A percentile compares a stretch with the other conserved stretches of the same genome.
These are phyloP conservation scores for zebrafish (Danio rerio) DNA, from an alignment of 2,113 vertebrate genomes.

Conservation along the genomic window GRCz12tu NC_133180.1:73545501-73546000, in stretches of 20 bases:
- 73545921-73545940: slow-evolving; percentile 84
- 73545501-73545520: not conserved
- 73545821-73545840: slow-evolving; percentile 25
- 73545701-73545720: slow-evolving; percentile 28
- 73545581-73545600: not conserved
- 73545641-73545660: not conserved
- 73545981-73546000: slow-evolving; percentile 38
- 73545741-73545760: not conserved
- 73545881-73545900: slow-evolving; percentile 47
- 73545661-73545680: slow-evolving; percentile 1
- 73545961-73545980: slow-evolving; percentile 32
- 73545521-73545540: not conserved
- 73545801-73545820: not conserved
- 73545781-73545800: slow-evolving; percentile 15
- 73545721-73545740: not conserved
- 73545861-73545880: slow-evolving; percentile 63
- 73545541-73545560: not conserved
- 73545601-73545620: not conserved
- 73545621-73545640: not conserved
- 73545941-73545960: slow-evolving; percentile 66
- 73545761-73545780: not conserved
- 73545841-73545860: slow-evolving; percentile 59
- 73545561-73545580: not conserved
- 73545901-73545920: slow-evolving; percentile 80
- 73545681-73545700: slow-evolving; percentile 28